phyloP scores from a whole-genome alignment of 2,797 vertebrate genomes.

The Sebastes wilsoni region DNA sequence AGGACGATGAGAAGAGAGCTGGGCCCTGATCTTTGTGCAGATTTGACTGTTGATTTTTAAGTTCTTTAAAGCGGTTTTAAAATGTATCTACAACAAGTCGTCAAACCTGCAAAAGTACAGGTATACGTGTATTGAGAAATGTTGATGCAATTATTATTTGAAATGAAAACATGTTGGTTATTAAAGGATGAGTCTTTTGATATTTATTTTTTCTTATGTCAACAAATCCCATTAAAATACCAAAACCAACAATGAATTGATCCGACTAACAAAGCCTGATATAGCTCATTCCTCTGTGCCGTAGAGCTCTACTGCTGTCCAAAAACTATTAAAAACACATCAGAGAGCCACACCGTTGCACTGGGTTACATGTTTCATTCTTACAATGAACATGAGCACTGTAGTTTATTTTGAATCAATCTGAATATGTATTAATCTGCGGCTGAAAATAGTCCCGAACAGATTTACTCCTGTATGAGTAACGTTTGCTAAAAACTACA shows the following conservation, averaged over 20 bases:
- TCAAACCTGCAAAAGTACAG: background rate
- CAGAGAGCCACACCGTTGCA: too few species aligned
- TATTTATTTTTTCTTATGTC: background rate
- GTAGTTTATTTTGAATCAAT: too few species aligned
- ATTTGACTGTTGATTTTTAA: background rate
- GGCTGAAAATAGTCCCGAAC: background rate
- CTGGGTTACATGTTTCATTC: too few species aligned
- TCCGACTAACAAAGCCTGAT: background rate
- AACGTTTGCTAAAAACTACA: too few species aligned
- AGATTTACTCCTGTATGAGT: background rate
- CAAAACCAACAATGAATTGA: background rate
- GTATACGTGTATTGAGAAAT: background rate
- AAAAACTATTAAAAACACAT: background rate
- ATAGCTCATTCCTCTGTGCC: background rate
- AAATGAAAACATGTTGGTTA: background rate
- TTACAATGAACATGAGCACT: too few species aligned
- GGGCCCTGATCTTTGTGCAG: background rate
- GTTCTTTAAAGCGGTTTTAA: background rate
- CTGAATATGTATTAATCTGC: background rate
- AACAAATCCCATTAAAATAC: background rate
- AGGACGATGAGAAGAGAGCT: background rate
- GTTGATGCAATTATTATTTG: background rate
- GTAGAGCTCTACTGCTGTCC: background rate
- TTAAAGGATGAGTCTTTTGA: background rate
- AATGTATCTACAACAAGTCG: background rate